phyloP scores from a whole-genome alignment of 2,113 vertebrate species.

The Corythaixoides concolor region DNA sequence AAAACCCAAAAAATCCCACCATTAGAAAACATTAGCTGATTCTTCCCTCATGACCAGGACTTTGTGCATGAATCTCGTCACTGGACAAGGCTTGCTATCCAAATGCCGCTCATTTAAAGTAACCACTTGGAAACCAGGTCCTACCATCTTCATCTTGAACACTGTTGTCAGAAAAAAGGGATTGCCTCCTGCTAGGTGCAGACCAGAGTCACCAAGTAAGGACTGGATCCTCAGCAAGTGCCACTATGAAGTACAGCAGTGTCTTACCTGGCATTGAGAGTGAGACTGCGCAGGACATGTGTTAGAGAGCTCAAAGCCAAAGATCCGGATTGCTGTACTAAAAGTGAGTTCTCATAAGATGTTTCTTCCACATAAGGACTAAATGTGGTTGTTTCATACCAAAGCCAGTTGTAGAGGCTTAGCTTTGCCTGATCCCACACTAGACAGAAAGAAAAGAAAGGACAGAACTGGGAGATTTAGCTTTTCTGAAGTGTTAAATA shows the following conservation, averaged over 20 bases:
- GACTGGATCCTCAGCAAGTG: not conserved
- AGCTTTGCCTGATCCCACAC: constrained; percentile 98
- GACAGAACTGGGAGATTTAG: not conserved
- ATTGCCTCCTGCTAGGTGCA: not conserved
- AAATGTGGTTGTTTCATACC: constrained; percentile 96
- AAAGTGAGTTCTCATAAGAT: constrained; percentile 93
- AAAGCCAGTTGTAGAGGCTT: constrained; percentile 96
- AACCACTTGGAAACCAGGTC: not conserved
- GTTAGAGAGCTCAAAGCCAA: constrained; percentile 91
- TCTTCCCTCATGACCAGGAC: not conserved
- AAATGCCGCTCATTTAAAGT: not conserved
- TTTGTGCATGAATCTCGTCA: not conserved
- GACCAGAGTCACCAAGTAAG: not conserved
- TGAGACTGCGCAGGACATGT: constrained; percentile 91
- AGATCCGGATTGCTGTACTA: constrained; percentile 91
- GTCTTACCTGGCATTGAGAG: constrained; percentile 89
- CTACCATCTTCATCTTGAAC: not conserved
- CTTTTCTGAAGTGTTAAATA: not conserved
- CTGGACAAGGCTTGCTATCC: not conserved
- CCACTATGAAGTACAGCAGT: not conserved
- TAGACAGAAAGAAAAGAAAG: constrained; percentile 53
- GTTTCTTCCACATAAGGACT: constrained; percentile 92
- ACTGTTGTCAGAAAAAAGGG: not conserved
- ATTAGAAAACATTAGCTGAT: not conserved
- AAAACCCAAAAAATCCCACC: not conserved